Base-by-base conservation (phyloP, 2,888 invertebrate genomes). In the Pseudococcus jackbeardsleyi region DNA sequence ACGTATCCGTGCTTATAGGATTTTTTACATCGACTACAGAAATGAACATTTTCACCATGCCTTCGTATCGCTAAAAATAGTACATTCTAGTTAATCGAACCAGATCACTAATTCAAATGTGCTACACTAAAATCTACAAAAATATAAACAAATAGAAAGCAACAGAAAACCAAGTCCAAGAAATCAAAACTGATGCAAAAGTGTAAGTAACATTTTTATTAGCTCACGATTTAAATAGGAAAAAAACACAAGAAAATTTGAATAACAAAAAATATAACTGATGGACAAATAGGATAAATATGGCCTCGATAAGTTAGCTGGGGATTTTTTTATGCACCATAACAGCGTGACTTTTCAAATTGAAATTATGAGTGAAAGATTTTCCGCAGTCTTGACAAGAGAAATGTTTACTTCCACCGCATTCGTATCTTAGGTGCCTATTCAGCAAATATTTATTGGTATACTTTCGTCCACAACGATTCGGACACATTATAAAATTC, bases 351-450 rank as follows among this genome's bases (percentile, higher is more conserved):
- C 22, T 85, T 46, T 89, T 89, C 46, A 89, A 85, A 77, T 84
- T 88, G 54, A 84, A 82, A 82, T 89, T 89, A 19, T 89, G 89
- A 1, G 89, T 77, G 82, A 89, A 89, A 0, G 46, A 77, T 59
- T 64, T 87, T 9, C 42, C 33, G 33, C 89, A 89, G 5, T 89
- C 46, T 17, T 64, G 17, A 15, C 89, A 89, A 1, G 33, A 22
- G 39, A 89, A 89, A 48, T 84, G 86, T 59, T 86, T 89, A 12
- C 68, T 85, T 15, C 88, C 88, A 11, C 88, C 89, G 54, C 89
- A 89, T 22, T 89, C 89, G 82, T 89, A 89, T 54, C 89, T 48
- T 42, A 89, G 12, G 77, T 89, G 89, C 42, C 72, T 82, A n/a
- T 88, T 86, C 42, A 89, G 64, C n/a, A 87, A 68, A 33, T 89